Base-by-base conservation (phyloP, 2,797 vertebrate genomes). In the Odontamblyopus rebecca region DNA sequence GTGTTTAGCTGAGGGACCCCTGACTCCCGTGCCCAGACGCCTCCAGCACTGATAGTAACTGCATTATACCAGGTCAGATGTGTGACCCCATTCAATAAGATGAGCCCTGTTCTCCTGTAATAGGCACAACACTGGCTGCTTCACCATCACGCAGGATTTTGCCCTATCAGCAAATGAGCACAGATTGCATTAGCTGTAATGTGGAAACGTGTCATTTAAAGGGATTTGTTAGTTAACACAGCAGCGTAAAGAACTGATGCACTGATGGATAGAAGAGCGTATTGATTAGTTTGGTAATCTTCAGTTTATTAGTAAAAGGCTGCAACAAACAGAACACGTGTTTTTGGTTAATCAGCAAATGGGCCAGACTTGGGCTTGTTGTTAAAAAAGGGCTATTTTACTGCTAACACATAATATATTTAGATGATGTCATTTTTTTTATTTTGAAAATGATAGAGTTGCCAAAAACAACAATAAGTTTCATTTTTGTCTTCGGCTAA, bases 31-130 rank as follows among this genome's bases (percentile, higher is more conserved):
- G 54, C 13, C 18, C 62, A 70, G 71, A 57, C 69, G 68, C 76
- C 82, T 80, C 59, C 44, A 68, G 74, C 73, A 74, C 75, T 84
- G 78, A 85, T 85, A 82, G 77, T 76, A 85, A 84, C 83, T 76
- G 79, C 78, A 75, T 88, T 82, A 48, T 48, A 88, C 82, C 76
- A 71, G 79, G 85, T 89, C 78, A 81, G 57, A 72, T 75, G 68
- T 56, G 66, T 82, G 84, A 89, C 84, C 87, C 82, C 70, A 76
- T 82, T 85, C 74, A 68, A 74, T 84, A 69, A 69, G 69, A 80
- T 77, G 70, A 80, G 71, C 83, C 76, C 64, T 70, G 76, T 82
- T 85, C 79, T 82, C 70, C 35, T 77, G 67, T 83, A 83, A 88
- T 78, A 77, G 83, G 76, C 72, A 75, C 69, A 67, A 71, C 68